A percentile compares a stretch with the other conserved stretches of the same genome.
These are phyloP conservation scores for Lichenostomus cassidix DNA, from an alignment of 2,113 vertebrate species.

Conservation along the genomic window DNA sequence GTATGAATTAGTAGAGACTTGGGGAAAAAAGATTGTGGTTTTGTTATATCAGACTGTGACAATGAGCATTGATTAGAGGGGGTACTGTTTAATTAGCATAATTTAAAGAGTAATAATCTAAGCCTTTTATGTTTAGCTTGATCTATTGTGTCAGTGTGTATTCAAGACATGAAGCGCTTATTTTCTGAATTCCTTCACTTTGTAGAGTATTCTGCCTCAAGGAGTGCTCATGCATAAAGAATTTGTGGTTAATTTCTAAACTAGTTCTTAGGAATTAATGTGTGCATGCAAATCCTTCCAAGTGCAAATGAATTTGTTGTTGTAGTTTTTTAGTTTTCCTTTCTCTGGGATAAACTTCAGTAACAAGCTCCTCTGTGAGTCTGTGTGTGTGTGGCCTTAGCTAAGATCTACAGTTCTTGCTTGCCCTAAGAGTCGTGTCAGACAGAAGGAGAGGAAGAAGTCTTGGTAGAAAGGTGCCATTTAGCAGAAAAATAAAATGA, in stretches of 20 bases:
- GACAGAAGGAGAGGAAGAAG: background rate
- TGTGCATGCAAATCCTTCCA: background rate
- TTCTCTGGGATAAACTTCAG: background rate
- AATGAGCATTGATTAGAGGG: background rate
- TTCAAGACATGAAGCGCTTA: background rate
- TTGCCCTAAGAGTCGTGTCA: background rate
- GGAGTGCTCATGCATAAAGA: background rate
- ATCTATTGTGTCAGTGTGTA: background rate
- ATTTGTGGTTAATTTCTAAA: conserved; percentile 10
- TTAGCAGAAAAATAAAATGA: background rate
- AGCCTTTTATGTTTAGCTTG: background rate
- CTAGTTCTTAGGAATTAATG: background rate
- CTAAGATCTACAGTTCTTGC: background rate
- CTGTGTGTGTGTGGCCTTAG: background rate
- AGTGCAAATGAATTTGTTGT: background rate
- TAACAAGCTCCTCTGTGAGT: background rate
- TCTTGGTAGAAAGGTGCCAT: background rate
- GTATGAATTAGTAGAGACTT: background rate
- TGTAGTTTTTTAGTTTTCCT: background rate
- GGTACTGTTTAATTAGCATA: conserved; percentile 16
- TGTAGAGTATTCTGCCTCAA: background rate
- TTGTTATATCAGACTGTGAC: background rate
- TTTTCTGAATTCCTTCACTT: background rate
- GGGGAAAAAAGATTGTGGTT: background rate
- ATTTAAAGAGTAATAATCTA: background rate